Conservation (phyloP, 2,888 invertebrate genomes). For the Hydrotaea cyrtoneurina region DNA sequence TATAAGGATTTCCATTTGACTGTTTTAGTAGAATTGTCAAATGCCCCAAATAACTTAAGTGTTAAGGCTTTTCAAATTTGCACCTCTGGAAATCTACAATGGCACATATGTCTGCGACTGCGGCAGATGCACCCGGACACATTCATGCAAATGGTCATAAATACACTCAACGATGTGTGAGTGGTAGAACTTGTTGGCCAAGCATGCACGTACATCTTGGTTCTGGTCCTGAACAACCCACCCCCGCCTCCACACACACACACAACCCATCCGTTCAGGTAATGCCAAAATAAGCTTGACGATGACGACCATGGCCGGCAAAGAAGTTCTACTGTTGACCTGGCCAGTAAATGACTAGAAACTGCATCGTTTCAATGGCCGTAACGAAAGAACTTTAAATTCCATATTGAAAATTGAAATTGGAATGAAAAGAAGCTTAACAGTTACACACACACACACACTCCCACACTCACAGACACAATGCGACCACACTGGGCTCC, state of each 20-base stretch:
- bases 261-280: too few relatives aligned
- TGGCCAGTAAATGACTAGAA: neutral
- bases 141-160: neutral
- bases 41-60: constrained; percentile 34
- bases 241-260: too few relatives aligned
- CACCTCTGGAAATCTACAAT: neutral
- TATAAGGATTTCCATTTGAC: constrained; percentile 35
- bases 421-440: constrained; percentile 2
- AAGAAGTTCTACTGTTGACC: neutral
- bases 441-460: neutral
- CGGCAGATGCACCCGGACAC: neutral
- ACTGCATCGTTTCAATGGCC: neutral
- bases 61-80: constrained; percentile 36
- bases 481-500: neutral
- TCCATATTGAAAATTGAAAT: neutral
- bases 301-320: neutral
- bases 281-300: too few relatives aligned
- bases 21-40: constrained; percentile 40
- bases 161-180: neutral
- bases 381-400: neutral
- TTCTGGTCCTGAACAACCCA: too few relatives aligned
- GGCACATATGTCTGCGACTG: neutral
- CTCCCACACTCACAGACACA: neutral
- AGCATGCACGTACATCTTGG: too few relatives aligned
- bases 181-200: neutral